These are phyloP conservation scores for Tillus elongatus DNA, from an alignment of 2,888 invertebrate species.

Conservation along the genomic window DNA sequence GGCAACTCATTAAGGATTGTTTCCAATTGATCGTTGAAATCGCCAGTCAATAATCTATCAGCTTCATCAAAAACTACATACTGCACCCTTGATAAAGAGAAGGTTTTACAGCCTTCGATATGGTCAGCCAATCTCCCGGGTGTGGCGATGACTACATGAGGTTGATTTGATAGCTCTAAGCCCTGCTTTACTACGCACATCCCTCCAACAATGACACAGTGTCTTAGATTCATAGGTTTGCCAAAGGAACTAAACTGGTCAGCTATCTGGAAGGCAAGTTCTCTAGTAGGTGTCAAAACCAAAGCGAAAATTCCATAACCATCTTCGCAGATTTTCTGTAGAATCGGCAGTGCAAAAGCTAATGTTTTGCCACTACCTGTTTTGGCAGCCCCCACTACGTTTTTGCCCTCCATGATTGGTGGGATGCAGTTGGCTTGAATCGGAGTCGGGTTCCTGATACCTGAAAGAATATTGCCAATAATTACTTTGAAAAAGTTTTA, in stretches of 20 bases:
- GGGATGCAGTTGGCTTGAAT: slow-evolving; percentile 78
- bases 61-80: slow-evolving; percentile 95
- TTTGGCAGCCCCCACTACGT: slow-evolving; percentile 93
- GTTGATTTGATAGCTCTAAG: slow-evolving; percentile 68
- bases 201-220: slow-evolving; percentile 88
- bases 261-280: slow-evolving; percentile 84
- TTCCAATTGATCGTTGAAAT: slow-evolving; percentile 73
- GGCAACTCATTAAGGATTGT: slow-evolving; percentile 71
- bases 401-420: slow-evolving; percentile 64
- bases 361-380: slow-evolving; percentile 98
- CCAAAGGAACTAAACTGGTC: slow-evolving; percentile 93
- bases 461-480: slow-evolving; percentile 39
- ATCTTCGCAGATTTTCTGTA: slow-evolving; percentile 86
- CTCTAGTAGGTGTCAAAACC: slow-evolving; percentile 89
- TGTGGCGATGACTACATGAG: slow-evolving; percentile 94
- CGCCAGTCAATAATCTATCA: slow-evolving; percentile 71
- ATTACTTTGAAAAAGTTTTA: slow-evolving; percentile 10
- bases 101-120: slow-evolving; percentile 76
- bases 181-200: slow-evolving; percentile 88
- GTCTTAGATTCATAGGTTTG: slow-evolving; percentile 73
- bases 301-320: slow-evolving; percentile 95
- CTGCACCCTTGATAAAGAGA: slow-evolving; percentile 66
- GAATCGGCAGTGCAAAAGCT: slow-evolving; percentile 90
- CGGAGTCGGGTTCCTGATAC: slow-evolving; percentile 67
- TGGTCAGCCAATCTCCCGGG: slow-evolving; percentile 94